Percentiles rank a stretch among this genome's conserved stretches.
Evolutionary conservation across 2,888 invertebrate species (phyloP).

Genomic region (Mellilla xanthometata): DNA sequence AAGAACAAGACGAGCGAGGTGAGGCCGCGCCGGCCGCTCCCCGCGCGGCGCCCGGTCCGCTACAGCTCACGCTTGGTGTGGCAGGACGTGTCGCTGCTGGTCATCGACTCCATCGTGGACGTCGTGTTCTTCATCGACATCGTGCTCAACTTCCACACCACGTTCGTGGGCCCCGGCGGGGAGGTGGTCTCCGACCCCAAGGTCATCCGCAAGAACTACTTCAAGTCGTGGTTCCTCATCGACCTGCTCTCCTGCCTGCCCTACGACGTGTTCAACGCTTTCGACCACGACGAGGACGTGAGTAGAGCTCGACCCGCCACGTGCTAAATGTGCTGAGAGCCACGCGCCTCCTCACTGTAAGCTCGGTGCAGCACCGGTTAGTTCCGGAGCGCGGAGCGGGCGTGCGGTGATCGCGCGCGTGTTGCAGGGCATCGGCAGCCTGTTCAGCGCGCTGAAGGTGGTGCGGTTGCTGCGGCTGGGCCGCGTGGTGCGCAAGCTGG

Average conservation of each 20-base stretch:
- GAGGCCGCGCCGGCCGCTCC: background rate
- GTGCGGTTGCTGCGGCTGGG: slow-evolving; percentile 97
- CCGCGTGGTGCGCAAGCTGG: slow-evolving; percentile 98
- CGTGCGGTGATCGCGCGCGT: slow-evolving; percentile 5
- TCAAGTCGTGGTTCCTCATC: slow-evolving; percentile 99
- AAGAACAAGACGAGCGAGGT: slow-evolving; percentile 98
- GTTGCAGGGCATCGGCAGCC: slow-evolving; percentile 96
- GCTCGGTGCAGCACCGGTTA: too few relatives aligned
- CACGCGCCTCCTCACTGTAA: too few relatives aligned
- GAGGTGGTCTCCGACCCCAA: slow-evolving; percentile 99
- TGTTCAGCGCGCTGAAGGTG: slow-evolving; percentile 99
- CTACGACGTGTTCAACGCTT: slow-evolving; percentile 99
- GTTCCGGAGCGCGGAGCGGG: too few relatives aligned
- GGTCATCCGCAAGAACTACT: slow-evolving; percentile 98
- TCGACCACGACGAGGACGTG: slow-evolving; percentile 99
- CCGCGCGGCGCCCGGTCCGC: too few relatives aligned
- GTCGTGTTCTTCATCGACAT: slow-evolving; percentile 99
- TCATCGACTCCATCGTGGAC: slow-evolving; percentile 99
- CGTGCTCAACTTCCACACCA: slow-evolving; percentile 99
- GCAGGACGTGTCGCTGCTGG: slow-evolving; percentile 93
- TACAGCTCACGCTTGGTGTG: too few relatives aligned
- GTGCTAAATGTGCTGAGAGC: slow-evolving; percentile 97
- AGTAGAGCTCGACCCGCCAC: slow-evolving; percentile 93
- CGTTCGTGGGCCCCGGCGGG: slow-evolving; percentile 98
- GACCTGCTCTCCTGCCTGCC: slow-evolving; percentile 99